Evolutionary conservation across 2,888 invertebrate genomes (phyloP).

Genomic region (Pollenia angustigena): DNA sequence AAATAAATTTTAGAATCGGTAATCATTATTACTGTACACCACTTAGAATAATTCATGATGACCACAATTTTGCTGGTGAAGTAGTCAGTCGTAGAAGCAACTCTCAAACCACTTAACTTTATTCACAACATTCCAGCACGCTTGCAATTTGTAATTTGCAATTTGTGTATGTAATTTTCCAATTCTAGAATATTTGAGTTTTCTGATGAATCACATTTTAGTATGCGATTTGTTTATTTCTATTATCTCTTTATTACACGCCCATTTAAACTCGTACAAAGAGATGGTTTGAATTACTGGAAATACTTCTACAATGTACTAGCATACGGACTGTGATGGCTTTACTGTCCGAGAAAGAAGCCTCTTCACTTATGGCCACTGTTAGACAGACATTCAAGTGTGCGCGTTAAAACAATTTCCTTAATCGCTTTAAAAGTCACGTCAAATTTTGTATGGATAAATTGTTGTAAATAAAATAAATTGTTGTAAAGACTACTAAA

Average conservation of each 20-base stretch:
- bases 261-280: conserved; percentile 49
- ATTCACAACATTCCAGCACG: conserved; percentile 68
- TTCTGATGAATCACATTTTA: conserved; percentile 64
- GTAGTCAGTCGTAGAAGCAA: not conserved
- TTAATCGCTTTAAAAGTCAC: conserved; percentile 38
- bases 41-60: conserved; percentile 37
- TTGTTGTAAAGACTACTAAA: conserved; percentile 23
- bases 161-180: conserved; percentile 29
- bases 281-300: not conserved
- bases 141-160: conserved; percentile 62
- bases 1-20: not conserved
- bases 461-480: conserved; percentile 14
- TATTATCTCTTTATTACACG: conserved; percentile 46
- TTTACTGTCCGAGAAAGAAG: conserved; percentile 2
- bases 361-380: conserved; percentile 26
- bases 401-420: conserved; percentile 1
- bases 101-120: conserved; percentile 26
- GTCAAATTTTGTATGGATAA: conserved; percentile 9
- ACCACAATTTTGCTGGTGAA: conserved; percentile 36
- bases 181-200: not conserved
- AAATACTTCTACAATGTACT: not conserved
- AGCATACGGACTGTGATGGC: not conserved
- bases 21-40: conserved; percentile 21
- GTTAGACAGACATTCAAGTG: conserved; percentile 34
- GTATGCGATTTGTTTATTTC: conserved; percentile 45